A percentile compares a stretch with the other conserved stretches of the same genome.
These are phyloP conservation scores for Ectropis grisescens DNA, from an alignment of 1,140 invertebrate genomes.

Conservation along the genomic window DNA sequence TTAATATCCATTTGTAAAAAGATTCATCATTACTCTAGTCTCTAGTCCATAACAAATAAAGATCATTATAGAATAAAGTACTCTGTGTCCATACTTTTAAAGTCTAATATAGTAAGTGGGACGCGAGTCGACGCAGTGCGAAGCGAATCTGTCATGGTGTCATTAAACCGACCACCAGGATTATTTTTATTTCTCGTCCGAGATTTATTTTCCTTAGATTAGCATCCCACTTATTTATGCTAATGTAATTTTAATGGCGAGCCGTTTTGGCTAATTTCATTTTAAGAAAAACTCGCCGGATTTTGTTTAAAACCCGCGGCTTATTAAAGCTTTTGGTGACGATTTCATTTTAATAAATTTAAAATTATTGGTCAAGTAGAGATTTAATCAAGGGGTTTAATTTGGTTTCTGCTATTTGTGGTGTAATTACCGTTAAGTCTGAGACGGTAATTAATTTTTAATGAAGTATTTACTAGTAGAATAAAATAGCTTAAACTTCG, in stretches of 20 bases:
- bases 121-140: slow-evolving; percentile 10
- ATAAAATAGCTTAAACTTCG: too few species aligned
- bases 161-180: slow-evolving; percentile 37
- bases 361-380: slow-evolving; percentile 40
- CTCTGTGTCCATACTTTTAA: too few species aligned
- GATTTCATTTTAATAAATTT: slow-evolving; percentile 44
- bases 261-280: slow-evolving; percentile 66
- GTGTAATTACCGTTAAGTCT: too few species aligned
- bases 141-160: slow-evolving; percentile 30
- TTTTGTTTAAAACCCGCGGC: slow-evolving; percentile 51
- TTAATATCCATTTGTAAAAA: too few species aligned
- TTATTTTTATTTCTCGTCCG: slow-evolving; percentile 57
- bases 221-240: slow-evolving; percentile 68
- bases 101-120: too few species aligned
- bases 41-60: too few species aligned
- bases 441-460: too few species aligned
- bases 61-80: too few species aligned
- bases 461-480: too few species aligned
- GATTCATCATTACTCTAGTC: too few species aligned
- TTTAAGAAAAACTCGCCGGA: slow-evolving; percentile 50
- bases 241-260: slow-evolving; percentile 69
- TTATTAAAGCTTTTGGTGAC: slow-evolving; percentile 54
- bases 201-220: slow-evolving; percentile 66
- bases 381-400: slow-evolving; percentile 10
- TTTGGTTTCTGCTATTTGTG: too few species aligned